These are phyloP conservation scores for Triops cancriformis DNA, from an alignment of 1,140 invertebrate genomes.

Conservation along the genomic window DNA sequence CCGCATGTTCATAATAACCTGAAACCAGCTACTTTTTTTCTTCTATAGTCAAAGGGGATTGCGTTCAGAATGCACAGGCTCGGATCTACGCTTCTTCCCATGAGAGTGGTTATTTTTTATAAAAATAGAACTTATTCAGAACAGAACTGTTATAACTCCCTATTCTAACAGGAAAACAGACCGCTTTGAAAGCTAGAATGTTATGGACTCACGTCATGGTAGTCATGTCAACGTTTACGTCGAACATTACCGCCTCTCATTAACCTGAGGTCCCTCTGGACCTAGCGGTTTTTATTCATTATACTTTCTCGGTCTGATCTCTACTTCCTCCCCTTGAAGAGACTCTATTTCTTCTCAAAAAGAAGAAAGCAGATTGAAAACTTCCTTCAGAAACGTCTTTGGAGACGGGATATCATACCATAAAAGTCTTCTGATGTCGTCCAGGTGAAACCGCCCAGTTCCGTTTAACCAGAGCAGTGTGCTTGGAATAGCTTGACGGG, in stretches of 20 bases:
- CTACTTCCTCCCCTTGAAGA: background rate
- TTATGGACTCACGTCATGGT: background rate
- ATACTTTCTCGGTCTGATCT: background rate
- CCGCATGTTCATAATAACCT: background rate
- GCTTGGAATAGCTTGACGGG: background rate
- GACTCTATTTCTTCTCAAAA: background rate
- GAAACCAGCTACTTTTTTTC: background rate
- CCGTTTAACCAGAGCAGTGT: constrained; percentile 2
- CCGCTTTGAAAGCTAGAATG: background rate
- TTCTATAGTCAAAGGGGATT: background rate
- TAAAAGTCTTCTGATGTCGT: background rate
- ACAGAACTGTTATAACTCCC: background rate
- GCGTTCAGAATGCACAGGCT: background rate
- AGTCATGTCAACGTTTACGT: background rate
- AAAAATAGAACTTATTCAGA: background rate
- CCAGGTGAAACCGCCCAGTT: background rate
- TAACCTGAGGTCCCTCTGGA: background rate
- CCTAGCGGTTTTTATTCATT: background rate
- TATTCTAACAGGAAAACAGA: background rate
- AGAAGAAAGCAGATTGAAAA: background rate
- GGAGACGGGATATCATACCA: background rate
- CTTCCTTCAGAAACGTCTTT: background rate
- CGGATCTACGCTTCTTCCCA: background rate
- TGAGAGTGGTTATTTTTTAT: background rate
- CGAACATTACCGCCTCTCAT: background rate